Base-by-base conservation (phyloP, 2,888 invertebrate genomes). In the Dione vanillae region DNA sequence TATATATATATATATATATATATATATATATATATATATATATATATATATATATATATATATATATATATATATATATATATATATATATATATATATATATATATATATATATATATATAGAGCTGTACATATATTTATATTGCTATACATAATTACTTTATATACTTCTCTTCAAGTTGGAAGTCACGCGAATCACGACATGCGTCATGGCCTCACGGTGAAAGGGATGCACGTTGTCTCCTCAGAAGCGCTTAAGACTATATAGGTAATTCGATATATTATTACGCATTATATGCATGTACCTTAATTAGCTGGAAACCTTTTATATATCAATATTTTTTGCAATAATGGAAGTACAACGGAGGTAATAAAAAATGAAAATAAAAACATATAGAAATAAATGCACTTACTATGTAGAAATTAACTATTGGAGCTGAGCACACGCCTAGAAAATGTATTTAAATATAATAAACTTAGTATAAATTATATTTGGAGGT, bases 261-360 rank as follows among this genome's bases (percentile, higher is more conserved):
- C 43, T 43, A 9, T 51, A n/a, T n/a, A n/a, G n/a, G 47, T 66
- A 67, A 66, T 70, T 61, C 61, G 70, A 70, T 70, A 61, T 27
- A 40, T 7, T 12, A 40, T 11, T 14, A 37, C 20, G 14, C n/a
- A n/a, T n/a, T 61, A 52, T 70, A 61, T 61, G 12, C 51, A 45
- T 61, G 51, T 58, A 59, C 19, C 14, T 43, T 61, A 52, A 61
- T 61, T 43, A 61, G 51, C 16, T 43, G 41, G 61, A 59, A 67
- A 52, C 61, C 67, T 61, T 37, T 35, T 27, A 5, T 20, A 0
- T 61, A 43, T 14, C n/a, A 19, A 69, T 58, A 37, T 16, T 27
- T 16, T 11, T 41, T 9, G 16, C 12, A 11, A 12, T 58, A 12
- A 11, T 40, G n/a, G 37, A 52, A 35, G n/a, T n/a, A n/a, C n/a